Evolutionary conservation across 2,888 invertebrate species (phyloP).

Genomic region (Pseudococcus viburni): DNA sequence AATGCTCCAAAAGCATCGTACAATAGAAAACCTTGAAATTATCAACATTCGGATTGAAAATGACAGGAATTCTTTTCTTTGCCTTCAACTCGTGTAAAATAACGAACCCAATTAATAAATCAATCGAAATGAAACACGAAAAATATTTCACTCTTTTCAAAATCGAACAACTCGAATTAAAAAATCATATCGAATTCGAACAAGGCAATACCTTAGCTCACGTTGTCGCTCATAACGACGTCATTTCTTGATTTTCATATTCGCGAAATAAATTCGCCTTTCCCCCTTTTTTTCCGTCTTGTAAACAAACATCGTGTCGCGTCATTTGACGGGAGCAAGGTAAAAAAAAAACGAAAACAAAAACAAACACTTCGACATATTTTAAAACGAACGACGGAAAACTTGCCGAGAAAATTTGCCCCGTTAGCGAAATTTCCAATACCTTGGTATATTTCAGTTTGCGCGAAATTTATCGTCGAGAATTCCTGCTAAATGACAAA

Average conservation of each 20-base stretch:
- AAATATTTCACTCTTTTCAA: too few species aligned
- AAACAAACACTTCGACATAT: neutral
- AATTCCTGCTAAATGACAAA: slow-evolving; percentile 8
- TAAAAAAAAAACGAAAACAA: neutral
- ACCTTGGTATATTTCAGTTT: neutral
- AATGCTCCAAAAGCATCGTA: too few species aligned
- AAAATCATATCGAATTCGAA: neutral
- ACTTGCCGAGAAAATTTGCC: neutral
- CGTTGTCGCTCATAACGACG: neutral
- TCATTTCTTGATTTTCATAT: neutral
- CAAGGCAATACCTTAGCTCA: neutral
- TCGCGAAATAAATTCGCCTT: neutral
- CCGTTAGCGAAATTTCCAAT: neutral
- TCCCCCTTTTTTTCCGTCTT: neutral
- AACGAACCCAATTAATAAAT: too few species aligned
- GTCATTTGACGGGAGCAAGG: neutral
- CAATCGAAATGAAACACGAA: too few species aligned
- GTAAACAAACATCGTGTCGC: neutral
- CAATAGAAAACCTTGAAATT: too few species aligned
- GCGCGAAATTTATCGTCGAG: neutral
- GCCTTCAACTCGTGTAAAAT: too few species aligned
- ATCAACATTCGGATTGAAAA: too few species aligned
- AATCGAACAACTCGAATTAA: neutral
- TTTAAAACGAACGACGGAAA: neutral
- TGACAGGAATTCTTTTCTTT: too few species aligned